Conservation (phyloP, 2,888 invertebrate species). For the Sesia apiformis region DNA sequence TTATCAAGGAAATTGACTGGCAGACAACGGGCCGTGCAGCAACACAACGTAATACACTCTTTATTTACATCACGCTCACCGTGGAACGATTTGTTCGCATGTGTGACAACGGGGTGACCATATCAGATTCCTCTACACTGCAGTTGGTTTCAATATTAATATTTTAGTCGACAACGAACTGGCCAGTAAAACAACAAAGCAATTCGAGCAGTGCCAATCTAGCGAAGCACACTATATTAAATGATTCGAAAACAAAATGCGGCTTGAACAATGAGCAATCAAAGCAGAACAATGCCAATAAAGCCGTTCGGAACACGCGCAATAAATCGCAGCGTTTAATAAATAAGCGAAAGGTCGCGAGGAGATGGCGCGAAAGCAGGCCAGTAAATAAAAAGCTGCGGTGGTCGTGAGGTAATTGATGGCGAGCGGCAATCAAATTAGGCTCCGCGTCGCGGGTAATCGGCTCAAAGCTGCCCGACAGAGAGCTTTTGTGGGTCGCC, state of each 20-base stretch:
- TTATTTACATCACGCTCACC: slow-evolving; percentile 35
- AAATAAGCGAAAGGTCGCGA: slow-evolving; percentile 19
- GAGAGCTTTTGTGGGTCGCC: slow-evolving; percentile 50
- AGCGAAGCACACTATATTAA: too few species aligned
- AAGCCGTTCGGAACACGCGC: slow-evolving; percentile 23
- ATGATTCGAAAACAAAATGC: slow-evolving; percentile 20
- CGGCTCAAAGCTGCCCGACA: slow-evolving; percentile 66
- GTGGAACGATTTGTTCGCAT: slow-evolving; percentile 32
- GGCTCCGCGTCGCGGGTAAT: slow-evolving; percentile 63
- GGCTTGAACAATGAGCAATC: slow-evolving; percentile 32
- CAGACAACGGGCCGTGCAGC: slow-evolving; percentile 29
- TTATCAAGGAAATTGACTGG: slow-evolving; percentile 68
- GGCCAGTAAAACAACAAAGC: not conserved
- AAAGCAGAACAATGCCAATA: slow-evolving; percentile 35
- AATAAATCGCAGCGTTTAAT: slow-evolving; percentile 42
- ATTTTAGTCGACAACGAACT: slow-evolving; percentile 14
- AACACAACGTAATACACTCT: slow-evolving; percentile 26
- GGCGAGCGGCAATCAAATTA: slow-evolving; percentile 69
- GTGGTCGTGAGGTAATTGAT: slow-evolving; percentile 60
- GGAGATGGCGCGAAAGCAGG: slow-evolving; percentile 32
- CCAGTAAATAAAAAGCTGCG: slow-evolving; percentile 57
- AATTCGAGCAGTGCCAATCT: too few species aligned
- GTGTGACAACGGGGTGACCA: slow-evolving; percentile 12
- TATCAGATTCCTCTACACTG: slow-evolving; percentile 15
- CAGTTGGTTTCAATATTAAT: slow-evolving; percentile 10